Conservation (phyloP, 2,888 invertebrate genomes). For the Drosophila anceps region DNA sequence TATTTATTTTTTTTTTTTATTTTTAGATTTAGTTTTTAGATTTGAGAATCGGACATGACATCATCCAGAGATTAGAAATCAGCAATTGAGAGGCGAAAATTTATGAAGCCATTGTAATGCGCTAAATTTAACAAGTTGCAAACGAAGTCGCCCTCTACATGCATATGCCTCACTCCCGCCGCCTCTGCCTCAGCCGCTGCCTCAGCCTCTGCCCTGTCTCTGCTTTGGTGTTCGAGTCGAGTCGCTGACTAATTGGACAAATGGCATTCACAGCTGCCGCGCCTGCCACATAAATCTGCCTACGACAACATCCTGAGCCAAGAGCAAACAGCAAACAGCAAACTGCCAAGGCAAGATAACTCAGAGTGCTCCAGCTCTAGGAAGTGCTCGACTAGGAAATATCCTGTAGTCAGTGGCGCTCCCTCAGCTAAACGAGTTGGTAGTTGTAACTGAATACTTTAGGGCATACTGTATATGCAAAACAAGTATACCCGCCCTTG, state of each 20-base stretch:
- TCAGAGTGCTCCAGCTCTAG: neutral
- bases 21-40: constrained; percentile 20
- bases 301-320: constrained; percentile 70
- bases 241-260: constrained; percentile 74
- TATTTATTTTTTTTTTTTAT: neutral
- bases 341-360: neutral
- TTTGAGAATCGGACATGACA: constrained; percentile 57
- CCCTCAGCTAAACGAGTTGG: neutral
- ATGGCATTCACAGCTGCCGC: constrained; percentile 78
- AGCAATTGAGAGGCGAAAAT: constrained; percentile 52
- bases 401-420: neutral
- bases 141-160: constrained; percentile 8
- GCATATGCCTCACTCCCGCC: neutral
- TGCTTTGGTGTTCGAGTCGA: constrained; percentile 16
- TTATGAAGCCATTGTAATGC: constrained; percentile 76
- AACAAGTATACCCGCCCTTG: neutral
- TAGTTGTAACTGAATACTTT: neutral
- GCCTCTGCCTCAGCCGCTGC: neutral
- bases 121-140: constrained; percentile 79
- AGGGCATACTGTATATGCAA: neutral
- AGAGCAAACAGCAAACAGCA: constrained; percentile 11
- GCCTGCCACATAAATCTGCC: constrained; percentile 66
- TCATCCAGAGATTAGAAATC: constrained; percentile 66
- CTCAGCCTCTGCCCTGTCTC: neutral
- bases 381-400: neutral